These are phyloP conservation scores for Oreocharis arfaki DNA, from an alignment of 2,113 vertebrate species.

Conservation along the genomic window DNA sequence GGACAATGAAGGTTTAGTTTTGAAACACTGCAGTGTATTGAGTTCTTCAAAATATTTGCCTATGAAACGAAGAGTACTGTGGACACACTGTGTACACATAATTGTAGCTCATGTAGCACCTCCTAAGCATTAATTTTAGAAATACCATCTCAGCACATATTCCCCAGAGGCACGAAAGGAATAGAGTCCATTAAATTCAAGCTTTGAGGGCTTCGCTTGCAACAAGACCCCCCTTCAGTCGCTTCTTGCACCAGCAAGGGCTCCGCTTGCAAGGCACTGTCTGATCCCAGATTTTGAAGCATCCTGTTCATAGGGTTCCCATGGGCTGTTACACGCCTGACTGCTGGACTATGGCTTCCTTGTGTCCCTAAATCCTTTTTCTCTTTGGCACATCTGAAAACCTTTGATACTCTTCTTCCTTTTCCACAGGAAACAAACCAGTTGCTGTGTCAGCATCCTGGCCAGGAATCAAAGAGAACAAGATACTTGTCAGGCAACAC, in stretches of 20 bases:
- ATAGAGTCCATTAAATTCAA: not conserved
- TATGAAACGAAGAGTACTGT: not conserved
- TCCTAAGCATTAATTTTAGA: not conserved
- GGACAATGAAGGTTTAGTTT: not conserved
- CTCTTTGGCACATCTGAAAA: not conserved
- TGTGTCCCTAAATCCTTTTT: not conserved
- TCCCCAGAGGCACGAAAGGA: not conserved
- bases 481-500: not conserved
- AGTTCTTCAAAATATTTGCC: not conserved
- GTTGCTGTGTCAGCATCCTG: constrained; percentile 20
- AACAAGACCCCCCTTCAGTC: fast-evolving
- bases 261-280: not conserved
- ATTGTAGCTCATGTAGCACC: not conserved
- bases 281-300: not conserved
- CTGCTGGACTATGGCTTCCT: not conserved
- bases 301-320: not conserved
- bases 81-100: not conserved
- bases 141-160: not conserved
- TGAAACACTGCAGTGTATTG: not conserved
- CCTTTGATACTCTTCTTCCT: constrained; percentile 14
- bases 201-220: not conserved
- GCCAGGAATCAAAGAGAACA: constrained; percentile 14
- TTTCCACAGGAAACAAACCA: constrained; percentile 19
- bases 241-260: not conserved
- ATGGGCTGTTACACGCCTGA: not conserved